Percentiles rank a stretch among this genome's conserved stretches.
phyloP scores from a whole-genome alignment of 2,888 invertebrate species.

The Hemaris fuciformis region DNA sequence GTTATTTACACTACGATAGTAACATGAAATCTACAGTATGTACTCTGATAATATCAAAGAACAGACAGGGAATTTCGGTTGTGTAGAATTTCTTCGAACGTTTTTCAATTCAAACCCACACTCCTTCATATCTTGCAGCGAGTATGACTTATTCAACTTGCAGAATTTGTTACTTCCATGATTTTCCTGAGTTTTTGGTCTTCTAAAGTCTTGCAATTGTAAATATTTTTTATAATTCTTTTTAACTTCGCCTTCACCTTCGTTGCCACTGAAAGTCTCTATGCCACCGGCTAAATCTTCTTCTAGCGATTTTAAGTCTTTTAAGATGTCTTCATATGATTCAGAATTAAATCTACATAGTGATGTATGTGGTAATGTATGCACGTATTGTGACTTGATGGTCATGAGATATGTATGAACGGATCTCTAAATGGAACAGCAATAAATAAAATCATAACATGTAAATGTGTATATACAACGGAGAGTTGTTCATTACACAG shows the following conservation, averaged over 20 bases:
- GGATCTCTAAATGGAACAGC: slow-evolving; percentile 56
- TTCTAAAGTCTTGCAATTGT: slow-evolving; percentile 60
- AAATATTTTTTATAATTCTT: slow-evolving; percentile 33
- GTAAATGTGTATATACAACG: slow-evolving; percentile 11
- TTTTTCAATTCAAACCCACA: slow-evolving; percentile 49
- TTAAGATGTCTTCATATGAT: slow-evolving; percentile 52
- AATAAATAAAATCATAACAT: slow-evolving; percentile 11
- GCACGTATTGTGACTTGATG: slow-evolving; percentile 46
- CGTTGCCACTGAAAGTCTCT: slow-evolving; percentile 25
- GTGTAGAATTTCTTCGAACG: slow-evolving; percentile 28
- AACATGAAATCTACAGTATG: slow-evolving; percentile 49
- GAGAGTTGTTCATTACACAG: neutral
- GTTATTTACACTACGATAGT: slow-evolving; percentile 26
- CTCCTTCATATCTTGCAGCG: slow-evolving; percentile 53
- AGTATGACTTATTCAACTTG: slow-evolving; percentile 54
- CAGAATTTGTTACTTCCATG: slow-evolving; percentile 36
- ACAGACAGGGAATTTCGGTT: slow-evolving; percentile 41
- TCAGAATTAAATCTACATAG: slow-evolving; percentile 33
- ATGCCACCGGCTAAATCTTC: slow-evolving; percentile 36
- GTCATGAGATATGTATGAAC: slow-evolving; percentile 49
- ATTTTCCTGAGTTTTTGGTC: slow-evolving; percentile 52
- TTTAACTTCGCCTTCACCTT: slow-evolving; percentile 20
- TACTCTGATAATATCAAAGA: slow-evolving; percentile 61
- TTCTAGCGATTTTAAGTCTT: slow-evolving; percentile 60
- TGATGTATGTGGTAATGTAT: slow-evolving; percentile 32